phyloP scores from a whole-genome alignment of 2,797 vertebrate species.

The Nasua narica region DNA sequence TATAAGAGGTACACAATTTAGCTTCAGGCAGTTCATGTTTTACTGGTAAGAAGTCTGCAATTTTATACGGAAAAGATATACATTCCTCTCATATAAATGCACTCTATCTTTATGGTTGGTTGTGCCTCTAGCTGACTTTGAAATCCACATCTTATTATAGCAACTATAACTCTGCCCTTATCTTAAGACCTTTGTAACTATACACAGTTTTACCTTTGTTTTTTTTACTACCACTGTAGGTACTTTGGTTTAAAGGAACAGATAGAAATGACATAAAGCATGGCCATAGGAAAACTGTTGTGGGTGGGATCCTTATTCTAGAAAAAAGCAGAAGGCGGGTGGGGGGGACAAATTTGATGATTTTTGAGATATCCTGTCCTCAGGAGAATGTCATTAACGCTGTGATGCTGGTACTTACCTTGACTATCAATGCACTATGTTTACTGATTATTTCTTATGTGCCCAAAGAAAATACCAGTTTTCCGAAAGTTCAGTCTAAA shows the following conservation, averaged over 20 bases:
- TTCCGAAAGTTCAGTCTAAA: background rate
- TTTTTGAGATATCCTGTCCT: background rate
- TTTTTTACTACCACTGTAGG: background rate
- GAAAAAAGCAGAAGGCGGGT: background rate
- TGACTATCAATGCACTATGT: background rate
- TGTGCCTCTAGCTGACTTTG: background rate
- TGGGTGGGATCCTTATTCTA: background rate
- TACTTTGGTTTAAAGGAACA: slow-evolving; percentile 37
- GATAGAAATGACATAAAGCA: background rate
- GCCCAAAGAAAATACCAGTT: background rate
- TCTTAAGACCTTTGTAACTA: background rate
- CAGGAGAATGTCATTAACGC: background rate
- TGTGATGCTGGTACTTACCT: background rate
- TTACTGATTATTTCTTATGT: background rate
- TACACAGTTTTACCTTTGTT: background rate
- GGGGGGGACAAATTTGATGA: background rate
- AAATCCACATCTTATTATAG: background rate
- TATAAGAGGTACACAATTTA: background rate
- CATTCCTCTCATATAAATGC: background rate
- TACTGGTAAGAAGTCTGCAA: background rate
- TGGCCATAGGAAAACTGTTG: background rate
- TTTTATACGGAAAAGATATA: background rate
- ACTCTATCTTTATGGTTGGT: background rate
- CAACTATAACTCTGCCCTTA: background rate
- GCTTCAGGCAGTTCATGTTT: slow-evolving; percentile 34